phyloP scores from a whole-genome alignment of 2,888 invertebrate genomes.

The Acleris cristana region DNA sequence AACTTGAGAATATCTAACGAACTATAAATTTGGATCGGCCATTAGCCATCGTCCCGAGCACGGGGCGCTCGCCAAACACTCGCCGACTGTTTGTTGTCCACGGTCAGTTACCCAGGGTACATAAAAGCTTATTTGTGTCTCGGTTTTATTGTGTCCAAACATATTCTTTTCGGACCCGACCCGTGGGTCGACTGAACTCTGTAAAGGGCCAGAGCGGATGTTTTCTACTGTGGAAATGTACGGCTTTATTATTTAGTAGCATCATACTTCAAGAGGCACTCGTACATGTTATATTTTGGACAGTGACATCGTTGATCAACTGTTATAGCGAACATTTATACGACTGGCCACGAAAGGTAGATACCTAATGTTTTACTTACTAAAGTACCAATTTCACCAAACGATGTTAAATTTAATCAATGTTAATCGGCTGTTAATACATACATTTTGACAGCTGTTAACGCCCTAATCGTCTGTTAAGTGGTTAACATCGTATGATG shows the following conservation, averaged over 20 bases:
- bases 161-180: conserved; percentile 45
- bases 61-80: conserved; percentile 50
- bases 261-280: neutral
- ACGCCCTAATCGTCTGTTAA: too few species aligned
- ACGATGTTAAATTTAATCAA: too few species aligned
- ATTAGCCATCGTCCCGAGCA: conserved; percentile 43
- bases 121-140: conserved; percentile 69
- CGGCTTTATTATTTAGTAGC: neutral
- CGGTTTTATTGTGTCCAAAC: conserved; percentile 54
- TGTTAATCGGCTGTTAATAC: too few species aligned
- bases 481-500: too few species aligned
- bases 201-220: conserved; percentile 19
- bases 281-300: neutral
- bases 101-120: conserved; percentile 79
- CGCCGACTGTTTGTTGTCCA: conserved; percentile 68
- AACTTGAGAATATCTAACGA: conserved; percentile 54
- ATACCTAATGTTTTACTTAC: too few species aligned
- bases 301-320: neutral
- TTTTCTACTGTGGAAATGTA: conserved; percentile 5
- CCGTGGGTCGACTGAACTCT: conserved; percentile 17
- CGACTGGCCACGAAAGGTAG: too few species aligned
- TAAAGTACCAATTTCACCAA: too few species aligned
- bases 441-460: too few species aligned
- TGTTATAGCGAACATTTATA: neutral
- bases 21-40: conserved; percentile 57